These are phyloP conservation scores for Eudemis profundana DNA, from an alignment of 2,888 invertebrate genomes.

Conservation along the genomic window DNA sequence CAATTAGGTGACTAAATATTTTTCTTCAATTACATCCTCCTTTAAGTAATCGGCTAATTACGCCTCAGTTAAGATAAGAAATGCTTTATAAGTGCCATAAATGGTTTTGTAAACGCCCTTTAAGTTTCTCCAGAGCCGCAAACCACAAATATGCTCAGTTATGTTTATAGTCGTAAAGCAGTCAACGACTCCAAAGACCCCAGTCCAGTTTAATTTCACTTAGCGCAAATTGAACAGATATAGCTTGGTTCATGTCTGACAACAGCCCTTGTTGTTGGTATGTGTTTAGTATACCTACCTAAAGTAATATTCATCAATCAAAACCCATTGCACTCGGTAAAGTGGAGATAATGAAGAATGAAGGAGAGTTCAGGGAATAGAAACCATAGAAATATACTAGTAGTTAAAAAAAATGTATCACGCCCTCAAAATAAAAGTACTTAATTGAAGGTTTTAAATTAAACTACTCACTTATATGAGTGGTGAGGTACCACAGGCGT, in stretches of 20 bases:
- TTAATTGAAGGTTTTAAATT: no score
- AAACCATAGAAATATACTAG: no score
- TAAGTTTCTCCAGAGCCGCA: conserved; percentile 16
- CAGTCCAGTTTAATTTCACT: conserved; percentile 38
- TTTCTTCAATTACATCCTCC: background rate
- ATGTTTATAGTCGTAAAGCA: conserved; percentile 21
- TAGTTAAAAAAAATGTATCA: no score
- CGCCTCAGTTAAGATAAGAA: background rate
- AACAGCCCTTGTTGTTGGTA: conserved; percentile 17
- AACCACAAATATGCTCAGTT: conserved; percentile 15
- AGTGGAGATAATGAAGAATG: background rate
- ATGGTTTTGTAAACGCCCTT: conserved; percentile 17
- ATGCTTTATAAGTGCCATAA: conserved; percentile 5
- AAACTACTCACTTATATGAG: no score
- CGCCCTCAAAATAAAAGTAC: no score
- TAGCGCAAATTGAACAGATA: conserved; percentile 37
- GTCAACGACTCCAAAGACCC: conserved; percentile 27
- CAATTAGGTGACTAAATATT: no score
- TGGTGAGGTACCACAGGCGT: no score
- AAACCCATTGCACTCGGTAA: background rate
- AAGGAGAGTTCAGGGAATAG: background rate
- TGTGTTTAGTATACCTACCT: background rate
- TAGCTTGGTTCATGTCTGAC: conserved; percentile 29
- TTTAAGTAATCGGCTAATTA: background rate
- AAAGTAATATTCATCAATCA: conserved; percentile 3